Evolutionary conservation across 2,888 invertebrate genomes (phyloP).

Genomic region (Carterocephalus palaemon): DNA sequence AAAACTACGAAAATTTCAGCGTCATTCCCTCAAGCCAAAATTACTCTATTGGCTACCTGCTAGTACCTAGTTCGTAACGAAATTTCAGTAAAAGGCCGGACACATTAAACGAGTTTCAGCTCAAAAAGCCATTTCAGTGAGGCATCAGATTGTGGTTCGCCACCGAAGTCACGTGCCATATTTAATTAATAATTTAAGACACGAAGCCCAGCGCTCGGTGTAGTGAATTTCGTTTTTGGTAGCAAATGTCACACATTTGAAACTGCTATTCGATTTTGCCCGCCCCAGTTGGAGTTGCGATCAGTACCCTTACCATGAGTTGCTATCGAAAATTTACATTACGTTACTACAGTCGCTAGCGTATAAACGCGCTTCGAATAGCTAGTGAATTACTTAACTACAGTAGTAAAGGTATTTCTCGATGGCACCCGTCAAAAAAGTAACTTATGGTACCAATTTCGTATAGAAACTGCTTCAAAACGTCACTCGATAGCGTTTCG

Average conservation of each 20-base stretch:
- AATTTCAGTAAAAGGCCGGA: constrained; percentile 11
- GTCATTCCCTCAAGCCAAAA: not conserved
- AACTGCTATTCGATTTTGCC: constrained; percentile 22
- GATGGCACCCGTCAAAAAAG: too few species aligned
- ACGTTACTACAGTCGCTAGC: too few species aligned
- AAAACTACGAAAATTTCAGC: constrained; percentile 1
- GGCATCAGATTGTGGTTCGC: constrained; percentile 19
- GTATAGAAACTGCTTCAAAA: too few species aligned
- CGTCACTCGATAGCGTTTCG: too few species aligned
- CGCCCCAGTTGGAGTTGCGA: constrained; percentile 1
- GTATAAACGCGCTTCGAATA: too few species aligned
- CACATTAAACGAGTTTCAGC: constrained; percentile 10
- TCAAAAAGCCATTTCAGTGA: constrained; percentile 11
- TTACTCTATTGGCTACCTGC: constrained; percentile 4
- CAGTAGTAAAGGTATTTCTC: too few species aligned
- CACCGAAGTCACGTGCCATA: constrained; percentile 23
- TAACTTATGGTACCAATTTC: too few species aligned
- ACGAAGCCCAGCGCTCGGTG: constrained; percentile 27
- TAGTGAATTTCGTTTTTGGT: constrained; percentile 38
- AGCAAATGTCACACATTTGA: constrained; percentile 33
- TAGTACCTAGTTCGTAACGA: constrained; percentile 13
- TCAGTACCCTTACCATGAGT: too few species aligned
- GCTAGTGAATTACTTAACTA: too few species aligned
- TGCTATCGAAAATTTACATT: too few species aligned
- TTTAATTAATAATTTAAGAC: constrained; percentile 41